A percentile compares a stretch with the other conserved stretches of the same genome.
These are phyloP conservation scores for Ophioninae sp. DNA, from an alignment of 2,888 invertebrate genomes.

Conservation along the genomic window DNA sequence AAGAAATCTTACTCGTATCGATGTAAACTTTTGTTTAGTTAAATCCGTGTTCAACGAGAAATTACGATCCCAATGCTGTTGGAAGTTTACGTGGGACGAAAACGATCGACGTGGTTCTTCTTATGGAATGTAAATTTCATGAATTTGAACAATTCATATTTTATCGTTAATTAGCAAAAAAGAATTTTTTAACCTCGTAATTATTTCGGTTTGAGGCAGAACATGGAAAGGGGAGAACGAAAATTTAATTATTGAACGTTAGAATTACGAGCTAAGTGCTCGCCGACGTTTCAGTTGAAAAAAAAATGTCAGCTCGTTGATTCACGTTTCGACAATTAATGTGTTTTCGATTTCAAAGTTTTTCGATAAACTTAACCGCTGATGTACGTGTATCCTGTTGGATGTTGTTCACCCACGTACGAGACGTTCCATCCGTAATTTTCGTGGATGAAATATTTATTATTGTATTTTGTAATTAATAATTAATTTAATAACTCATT, in stretches of 20 bases:
- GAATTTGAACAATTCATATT: not conserved
- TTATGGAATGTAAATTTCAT: too few species aligned
- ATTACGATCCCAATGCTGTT: too few species aligned
- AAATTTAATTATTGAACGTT: conserved; percentile 19
- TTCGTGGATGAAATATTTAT: too few species aligned
- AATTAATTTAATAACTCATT: too few species aligned
- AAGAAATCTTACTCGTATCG: too few species aligned
- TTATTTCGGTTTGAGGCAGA: not conserved
- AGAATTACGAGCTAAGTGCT: conserved; percentile 10
- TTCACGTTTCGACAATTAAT: not conserved
- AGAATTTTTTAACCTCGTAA: too few species aligned
- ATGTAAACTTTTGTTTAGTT: too few species aligned
- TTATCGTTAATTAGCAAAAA: too few species aligned
- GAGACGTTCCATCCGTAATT: not conserved
- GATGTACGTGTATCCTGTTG: not conserved
- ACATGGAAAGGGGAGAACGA: not conserved
- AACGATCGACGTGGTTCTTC: too few species aligned
- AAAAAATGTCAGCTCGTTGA: not conserved
- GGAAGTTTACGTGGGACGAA: too few species aligned
- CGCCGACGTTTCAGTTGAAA: conserved; percentile 27
- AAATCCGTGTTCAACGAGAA: too few species aligned
- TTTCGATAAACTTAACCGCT: conserved; percentile 27
- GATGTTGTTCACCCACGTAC: not conserved
- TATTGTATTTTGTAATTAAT: too few species aligned
- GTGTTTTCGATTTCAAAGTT: conserved; percentile 24